Evolutionary conservation across 2,888 invertebrate species (phyloP).

Genomic region (Miltochrista miniata): DNA sequence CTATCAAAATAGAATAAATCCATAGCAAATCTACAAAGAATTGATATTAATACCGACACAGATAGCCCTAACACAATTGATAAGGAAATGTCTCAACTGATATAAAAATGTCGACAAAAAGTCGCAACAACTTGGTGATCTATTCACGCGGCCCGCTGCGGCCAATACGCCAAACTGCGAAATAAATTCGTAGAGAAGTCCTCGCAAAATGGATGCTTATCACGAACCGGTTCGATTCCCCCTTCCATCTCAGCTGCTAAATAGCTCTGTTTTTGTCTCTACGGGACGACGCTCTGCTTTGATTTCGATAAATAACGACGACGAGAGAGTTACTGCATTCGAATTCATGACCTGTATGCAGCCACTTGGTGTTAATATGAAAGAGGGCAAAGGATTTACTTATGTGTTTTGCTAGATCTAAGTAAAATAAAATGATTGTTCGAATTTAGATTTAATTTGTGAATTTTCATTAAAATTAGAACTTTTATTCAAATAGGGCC

Average conservation of each 20-base stretch:
- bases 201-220: constrained; percentile 57
- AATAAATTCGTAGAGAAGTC: constrained; percentile 51
- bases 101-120: constrained; percentile 2
- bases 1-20: too few species aligned
- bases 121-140: constrained; percentile 1
- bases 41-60: too few species aligned
- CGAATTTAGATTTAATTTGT: too few species aligned
- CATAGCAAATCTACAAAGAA: too few species aligned
- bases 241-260: constrained; percentile 27
- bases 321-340: constrained; percentile 6
- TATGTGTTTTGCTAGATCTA: too few species aligned
- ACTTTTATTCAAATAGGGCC: too few species aligned
- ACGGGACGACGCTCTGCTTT: constrained; percentile 13
- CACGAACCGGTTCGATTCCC: constrained; percentile 46
- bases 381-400: too few species aligned
- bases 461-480: too few species aligned
- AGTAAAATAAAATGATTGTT: too few species aligned
- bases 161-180: constrained; percentile 51
- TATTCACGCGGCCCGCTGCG: constrained; percentile 26
- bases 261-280: constrained; percentile 53
- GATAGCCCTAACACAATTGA: too few species aligned
- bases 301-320: constrained; percentile 24
- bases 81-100: too few species aligned
- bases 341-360: constrained; percentile 1
- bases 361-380: too few species aligned